Conservation (phyloP, 1,140 invertebrate genomes). For the Scaptomyza pallida region DNA sequence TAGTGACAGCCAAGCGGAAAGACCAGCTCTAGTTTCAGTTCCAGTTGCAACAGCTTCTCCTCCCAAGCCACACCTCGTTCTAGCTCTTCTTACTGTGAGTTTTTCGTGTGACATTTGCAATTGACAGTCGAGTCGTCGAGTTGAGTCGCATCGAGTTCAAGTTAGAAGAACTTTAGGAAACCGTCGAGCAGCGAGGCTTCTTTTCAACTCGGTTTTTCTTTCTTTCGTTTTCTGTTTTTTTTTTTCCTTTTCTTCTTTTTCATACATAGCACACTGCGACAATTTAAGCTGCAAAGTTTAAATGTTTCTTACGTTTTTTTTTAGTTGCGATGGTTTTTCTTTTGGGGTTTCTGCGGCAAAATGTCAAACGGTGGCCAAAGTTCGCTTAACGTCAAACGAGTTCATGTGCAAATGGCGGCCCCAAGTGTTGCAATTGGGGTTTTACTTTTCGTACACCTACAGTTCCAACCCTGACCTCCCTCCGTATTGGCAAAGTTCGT, state of each 20-base stretch:
- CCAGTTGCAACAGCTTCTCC: conserved; percentile 20
- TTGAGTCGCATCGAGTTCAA: conserved; percentile 58
- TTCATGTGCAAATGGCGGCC: conserved; percentile 66
- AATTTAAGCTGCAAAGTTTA: conserved; percentile 77
- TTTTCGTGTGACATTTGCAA: conserved; percentile 75
- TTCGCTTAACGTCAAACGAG: conserved; percentile 56
- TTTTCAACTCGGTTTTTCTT: conserved; percentile 27
- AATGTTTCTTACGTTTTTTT: conserved; percentile 59
- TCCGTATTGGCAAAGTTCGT: neutral
- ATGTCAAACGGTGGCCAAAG: conserved; percentile 77
- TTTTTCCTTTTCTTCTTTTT: neutral
- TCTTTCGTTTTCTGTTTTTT: conserved; percentile 14
- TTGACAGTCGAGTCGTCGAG: conserved; percentile 72
- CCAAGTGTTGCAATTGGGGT: conserved; percentile 33
- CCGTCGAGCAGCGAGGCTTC: conserved; percentile 59
- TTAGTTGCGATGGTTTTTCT: conserved; percentile 44
- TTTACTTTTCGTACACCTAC: neutral
- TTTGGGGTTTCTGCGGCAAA: conserved; percentile 68
- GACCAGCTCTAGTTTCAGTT: conserved; percentile 54
- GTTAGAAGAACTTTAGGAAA: conserved; percentile 44
- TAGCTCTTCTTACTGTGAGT: conserved; percentile 35
- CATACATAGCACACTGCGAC: conserved; percentile 52
- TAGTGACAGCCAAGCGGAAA: conserved; percentile 77
- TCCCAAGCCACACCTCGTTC: neutral
- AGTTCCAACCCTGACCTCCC: neutral